Evolutionary conservation across 2,888 invertebrate genomes (phyloP), one percentile per base, ranked within the genome.

Genomic region (Drosophila borborema): DNA sequence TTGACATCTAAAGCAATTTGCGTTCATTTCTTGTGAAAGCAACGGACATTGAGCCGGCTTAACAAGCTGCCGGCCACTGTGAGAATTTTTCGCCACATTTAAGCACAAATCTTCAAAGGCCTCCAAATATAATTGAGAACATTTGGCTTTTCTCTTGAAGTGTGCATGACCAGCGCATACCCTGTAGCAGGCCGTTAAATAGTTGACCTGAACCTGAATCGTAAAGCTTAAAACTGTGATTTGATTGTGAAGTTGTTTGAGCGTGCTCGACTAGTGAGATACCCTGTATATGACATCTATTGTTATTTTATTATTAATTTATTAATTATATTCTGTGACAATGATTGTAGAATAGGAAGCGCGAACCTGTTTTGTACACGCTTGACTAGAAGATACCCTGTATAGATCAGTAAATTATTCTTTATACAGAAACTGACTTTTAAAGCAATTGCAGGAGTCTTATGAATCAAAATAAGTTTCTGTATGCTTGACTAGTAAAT

Each of bases 1-100:
- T 85, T 65, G 74, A 69, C 77, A 85, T 87, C 82, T 85, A 64
- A 65, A 85, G 87, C 82, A 87, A 87, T 85, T 84, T 84, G 87
- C 76, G 77, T 66, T 73, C 62, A 74, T 82, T 88, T 88, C 89
- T 80, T 69, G 84, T 65, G 86, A 86, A 86, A 86, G 89, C 86
- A 86, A 82, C 84, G 85, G 83, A 77, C 72, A 20, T 66, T 63
- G 63, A 76, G 28, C 67, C 6, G 49, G 49, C 49, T 54, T 18
- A 40, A 67, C 62, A 65, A 58, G 51, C 23, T 5, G 49, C 31
- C 16, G 49, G 16, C 12, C 20, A 66, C 81, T 82, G 83, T 83
- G 88, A 81, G 88, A 85, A 85, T 83, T 71, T 55, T 71, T 55
- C 79, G 72, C 88, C 88, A 86, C 83, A 28, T 83, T 87, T 77